Evolutionary conservation across 2,113 vertebrate genomes (phyloP).

Genomic region (Eira barbara): DNA sequence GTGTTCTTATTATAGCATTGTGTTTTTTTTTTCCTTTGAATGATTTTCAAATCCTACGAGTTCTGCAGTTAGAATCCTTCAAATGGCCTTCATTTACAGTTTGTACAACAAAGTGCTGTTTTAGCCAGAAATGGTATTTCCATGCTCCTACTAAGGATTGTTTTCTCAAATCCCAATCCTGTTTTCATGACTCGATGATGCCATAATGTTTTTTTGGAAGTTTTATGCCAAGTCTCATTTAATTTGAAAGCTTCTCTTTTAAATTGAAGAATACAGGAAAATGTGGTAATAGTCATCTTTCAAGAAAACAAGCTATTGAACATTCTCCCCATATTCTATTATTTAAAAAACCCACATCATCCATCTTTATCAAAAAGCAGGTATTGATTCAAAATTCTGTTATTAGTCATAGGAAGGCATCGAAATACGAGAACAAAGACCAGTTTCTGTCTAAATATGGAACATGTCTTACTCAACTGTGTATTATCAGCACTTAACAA

Average conservation of each 20-base stretch:
- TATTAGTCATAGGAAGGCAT: background rate
- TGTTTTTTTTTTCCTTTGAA: background rate
- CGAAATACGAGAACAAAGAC: background rate
- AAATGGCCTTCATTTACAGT: background rate
- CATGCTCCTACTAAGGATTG: background rate
- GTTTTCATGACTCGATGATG: background rate
- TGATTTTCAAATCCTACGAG: background rate
- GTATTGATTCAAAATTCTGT: background rate
- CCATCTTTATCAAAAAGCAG: background rate
- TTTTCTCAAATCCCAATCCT: background rate
- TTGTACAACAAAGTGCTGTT: background rate
- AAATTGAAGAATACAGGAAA: conserved; percentile 9
- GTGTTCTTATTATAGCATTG: background rate
- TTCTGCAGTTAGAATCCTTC: background rate
- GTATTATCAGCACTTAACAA: background rate
- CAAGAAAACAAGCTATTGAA: background rate
- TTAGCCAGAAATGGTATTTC: background rate
- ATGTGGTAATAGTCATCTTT: background rate
- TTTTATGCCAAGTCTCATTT: background rate
- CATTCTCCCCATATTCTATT: background rate
- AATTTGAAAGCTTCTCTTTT: background rate
- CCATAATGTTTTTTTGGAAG: conserved; percentile 18
- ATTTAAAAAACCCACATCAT: background rate
- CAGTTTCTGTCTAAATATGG: background rate
- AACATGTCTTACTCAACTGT: background rate